Conservation (phyloP, 2,888 invertebrate genomes). For the Drosophila mulleri region DNA sequence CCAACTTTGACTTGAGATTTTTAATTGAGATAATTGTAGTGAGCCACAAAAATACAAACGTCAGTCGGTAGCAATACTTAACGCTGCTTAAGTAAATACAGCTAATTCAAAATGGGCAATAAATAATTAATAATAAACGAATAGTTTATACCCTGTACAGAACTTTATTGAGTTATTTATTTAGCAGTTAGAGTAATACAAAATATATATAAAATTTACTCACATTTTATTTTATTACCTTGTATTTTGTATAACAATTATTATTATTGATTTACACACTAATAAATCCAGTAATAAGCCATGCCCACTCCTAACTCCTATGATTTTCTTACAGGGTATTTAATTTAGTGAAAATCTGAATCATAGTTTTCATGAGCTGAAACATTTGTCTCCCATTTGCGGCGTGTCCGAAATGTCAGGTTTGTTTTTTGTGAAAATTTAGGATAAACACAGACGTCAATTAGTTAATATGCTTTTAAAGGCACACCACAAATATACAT, state of each 20-base stretch:
- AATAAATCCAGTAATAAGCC: too few species aligned
- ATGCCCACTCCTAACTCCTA: neutral
- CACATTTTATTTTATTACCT: too few species aligned
- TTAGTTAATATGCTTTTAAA: constrained; percentile 70
- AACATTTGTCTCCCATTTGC: constrained; percentile 54
- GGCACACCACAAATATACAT: constrained; percentile 6
- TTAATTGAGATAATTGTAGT: constrained; percentile 74
- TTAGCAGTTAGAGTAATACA: too few species aligned
- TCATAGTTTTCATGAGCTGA: constrained; percentile 41
- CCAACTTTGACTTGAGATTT: constrained; percentile 74
- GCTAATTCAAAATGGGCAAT: constrained; percentile 11
- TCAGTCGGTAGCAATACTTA: constrained; percentile 12
- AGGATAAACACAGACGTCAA: constrained; percentile 72
- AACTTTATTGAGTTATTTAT: too few species aligned
- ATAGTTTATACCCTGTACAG: constrained; percentile 1
- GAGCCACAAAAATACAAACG: constrained; percentile 26
- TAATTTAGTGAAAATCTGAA: neutral
- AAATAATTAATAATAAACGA: neutral
- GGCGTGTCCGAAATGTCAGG: constrained; percentile 61
- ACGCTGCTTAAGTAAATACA: constrained; percentile 35
- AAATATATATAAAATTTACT: too few species aligned
- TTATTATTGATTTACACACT: too few species aligned
- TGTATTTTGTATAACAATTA: neutral
- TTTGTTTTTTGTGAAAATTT: constrained; percentile 22
- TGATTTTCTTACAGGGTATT: neutral